Evolutionary conservation across 1,140 invertebrate species (phyloP).

Genomic region (Hypothenemus hampei): DNA sequence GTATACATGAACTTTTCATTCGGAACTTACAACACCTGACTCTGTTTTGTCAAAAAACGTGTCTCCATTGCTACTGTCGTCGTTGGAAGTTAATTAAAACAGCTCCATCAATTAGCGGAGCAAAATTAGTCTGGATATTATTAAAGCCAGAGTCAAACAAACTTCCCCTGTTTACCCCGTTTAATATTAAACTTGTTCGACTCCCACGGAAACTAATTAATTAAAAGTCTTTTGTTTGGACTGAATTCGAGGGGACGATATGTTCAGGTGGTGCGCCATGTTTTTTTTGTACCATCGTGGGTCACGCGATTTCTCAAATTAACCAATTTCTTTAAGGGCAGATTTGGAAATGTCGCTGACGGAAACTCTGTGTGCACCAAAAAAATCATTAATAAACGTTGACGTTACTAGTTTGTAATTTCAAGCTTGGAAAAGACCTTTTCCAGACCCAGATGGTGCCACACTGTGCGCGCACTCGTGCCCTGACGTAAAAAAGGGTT

Average conservation of each 20-base stretch:
- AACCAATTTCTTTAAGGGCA: no score
- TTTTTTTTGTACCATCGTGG: no score
- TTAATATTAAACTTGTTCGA: slow-evolving; percentile 8
- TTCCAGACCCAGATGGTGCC: slow-evolving; percentile 6
- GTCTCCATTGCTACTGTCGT: no score
- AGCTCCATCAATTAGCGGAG: slow-evolving; percentile 4
- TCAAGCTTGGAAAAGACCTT: background rate
- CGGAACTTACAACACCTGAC: no score
- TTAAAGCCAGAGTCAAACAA: slow-evolving; percentile 12
- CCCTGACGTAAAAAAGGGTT: slow-evolving; percentile 1
- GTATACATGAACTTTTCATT: no score
- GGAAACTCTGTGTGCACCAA: no score
- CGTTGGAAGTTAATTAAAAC: slow-evolving; percentile 12
- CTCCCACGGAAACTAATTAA: slow-evolving; percentile 9
- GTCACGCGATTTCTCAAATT: no score
- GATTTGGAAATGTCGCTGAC: no score
- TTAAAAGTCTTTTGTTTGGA: no score
- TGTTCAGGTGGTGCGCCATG: no score
- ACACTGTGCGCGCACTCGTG: background rate
- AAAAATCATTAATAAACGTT: background rate
- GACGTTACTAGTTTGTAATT: background rate
- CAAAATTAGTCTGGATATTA: slow-evolving; percentile 11
- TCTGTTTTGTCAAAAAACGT: no score
- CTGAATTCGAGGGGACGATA: no score
- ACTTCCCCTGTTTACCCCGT: slow-evolving; percentile 10